Base-by-base conservation (phyloP, 2,113 vertebrate species). In the Ailuropoda melanoleuca region DNA sequence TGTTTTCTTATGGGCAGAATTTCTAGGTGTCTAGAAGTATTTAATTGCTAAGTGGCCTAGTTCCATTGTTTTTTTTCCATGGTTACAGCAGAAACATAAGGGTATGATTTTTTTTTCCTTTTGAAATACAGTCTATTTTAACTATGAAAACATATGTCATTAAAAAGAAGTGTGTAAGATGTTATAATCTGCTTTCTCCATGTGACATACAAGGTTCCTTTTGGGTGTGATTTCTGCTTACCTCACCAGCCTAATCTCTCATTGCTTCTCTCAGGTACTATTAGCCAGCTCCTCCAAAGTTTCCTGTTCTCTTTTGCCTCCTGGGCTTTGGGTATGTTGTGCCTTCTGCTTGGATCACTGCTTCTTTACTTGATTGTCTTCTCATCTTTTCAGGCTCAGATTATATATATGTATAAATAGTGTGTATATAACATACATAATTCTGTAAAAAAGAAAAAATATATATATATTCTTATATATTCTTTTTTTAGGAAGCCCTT, bases 361-460 rank as follows among this genome's bases (percentile, higher is more conserved):
- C 21, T 58, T 58, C 43, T 96, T 60, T 24, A 31, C 55, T n/a
- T 74, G 31, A 58, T 68, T 84, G 26, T 66, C n/a, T 77, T 39
- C 43, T 80, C 48, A n/a, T 83, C 21, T 83, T 87, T 88, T 91
- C 78, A 78, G 89, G 39, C 53, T 97, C 31, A 93, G 13, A 62
- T 56, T 39, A 72, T 58, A 3, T 48, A 48, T 46, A 46, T 29
- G 39, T 31, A 37, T 68, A 68, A n/a, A 68, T 37, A 68, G 18
- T 68, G 37, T 48, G 3, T 31, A 75, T 29, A 77, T 77, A 48
- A 15, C 48, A 77, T 29, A 77, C 24, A 31, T 77, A 77, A 77
- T 18, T 46, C 15, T 46, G 46, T 77, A 48, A 48, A 31, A 48
- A 43, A 43, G 43, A 43, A 43, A 43, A 43, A 43, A 43, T 5